Conservation (phyloP, 2,888 invertebrate species). For the Holacanthella duospinosa region DNA sequence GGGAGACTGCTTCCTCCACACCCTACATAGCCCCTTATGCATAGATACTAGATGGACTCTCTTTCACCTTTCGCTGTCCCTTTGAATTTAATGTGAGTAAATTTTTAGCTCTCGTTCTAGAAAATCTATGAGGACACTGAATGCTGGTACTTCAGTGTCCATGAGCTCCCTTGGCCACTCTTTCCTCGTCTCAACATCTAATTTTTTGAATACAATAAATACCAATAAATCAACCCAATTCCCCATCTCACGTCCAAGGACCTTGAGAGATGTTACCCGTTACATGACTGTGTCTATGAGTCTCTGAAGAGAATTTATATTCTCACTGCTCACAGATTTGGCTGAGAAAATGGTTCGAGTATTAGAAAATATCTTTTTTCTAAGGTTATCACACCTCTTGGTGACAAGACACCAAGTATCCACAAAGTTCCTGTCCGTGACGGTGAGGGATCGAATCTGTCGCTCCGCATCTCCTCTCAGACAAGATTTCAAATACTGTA, state of each 20-base stretch:
- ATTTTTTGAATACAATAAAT: not conserved
- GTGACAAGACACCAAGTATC: not conserved
- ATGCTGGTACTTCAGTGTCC: not conserved
- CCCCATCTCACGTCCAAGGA: not conserved
- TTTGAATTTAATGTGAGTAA: not conserved
- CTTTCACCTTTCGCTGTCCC: not conserved
- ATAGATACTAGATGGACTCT: not conserved
- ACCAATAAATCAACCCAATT: not conserved
- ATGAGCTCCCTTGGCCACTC: not conserved
- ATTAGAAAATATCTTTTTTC: not conserved
- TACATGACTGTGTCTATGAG: not conserved
- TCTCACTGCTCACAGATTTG: not conserved
- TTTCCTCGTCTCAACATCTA: not conserved
- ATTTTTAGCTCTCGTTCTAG: not conserved
- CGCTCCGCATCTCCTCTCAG: not conserved
- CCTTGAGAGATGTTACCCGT: not conserved
- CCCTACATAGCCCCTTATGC: not conserved
- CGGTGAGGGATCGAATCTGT: not conserved
- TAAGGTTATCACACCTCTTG: not conserved
- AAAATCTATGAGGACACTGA: not conserved
- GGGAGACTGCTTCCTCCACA: not conserved
- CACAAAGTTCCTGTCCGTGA: not conserved
- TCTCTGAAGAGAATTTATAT: not conserved
- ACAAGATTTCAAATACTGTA: not conserved
- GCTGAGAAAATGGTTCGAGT: not conserved